Evolutionary conservation across 2,797 vertebrate genomes (phyloP), one percentile per base, ranked within the genome.

Genomic region (Coendou prehensilis): DNA sequence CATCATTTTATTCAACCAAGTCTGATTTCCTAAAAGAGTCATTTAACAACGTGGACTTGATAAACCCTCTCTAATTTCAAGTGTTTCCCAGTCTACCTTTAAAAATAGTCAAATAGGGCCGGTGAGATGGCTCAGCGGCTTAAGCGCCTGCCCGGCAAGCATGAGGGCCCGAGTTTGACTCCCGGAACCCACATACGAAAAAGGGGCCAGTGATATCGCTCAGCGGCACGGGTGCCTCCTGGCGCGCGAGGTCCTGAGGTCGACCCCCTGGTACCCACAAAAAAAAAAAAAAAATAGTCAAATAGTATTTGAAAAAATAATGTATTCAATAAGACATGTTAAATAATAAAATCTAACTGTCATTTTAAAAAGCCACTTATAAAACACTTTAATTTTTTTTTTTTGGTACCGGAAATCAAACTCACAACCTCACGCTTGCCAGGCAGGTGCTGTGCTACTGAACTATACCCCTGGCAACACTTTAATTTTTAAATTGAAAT

Each of bases 401-500:
- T 61, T 61, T 41, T 41, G 37, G 59, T 61, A 26, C 54, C 17
- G 54, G 54, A 15, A 56, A 56, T 56, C 54, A 56, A 56, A 56
- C 54, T 56, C n/a, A 90, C 37, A 41, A 41, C 37, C 37, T 41
- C 37, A 41, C 37, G 37, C 37, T 41, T 41, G 37, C 37, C 37
- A 41, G 37, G 37, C 37, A 41, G 37, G 37, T 41, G 37, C 37
- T 41, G 37, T 41, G 37, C 37, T 41, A 41, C 37, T 41, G 37
- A 41, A 41, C 37, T 41, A 41, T 41, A 41, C 37, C 37, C 37
- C 37, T 41, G 37, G 37, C 37, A 41, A 61, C 7, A 61, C 6
- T 85, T 79, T 37, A 87, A 90, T 80, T 87, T 85, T 90, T 91
- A 47, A 92, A 93, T 57, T 93, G 82, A 95, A 97, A 84, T 86